A percentile compares a stretch with the other conserved stretches of the same genome.
Evolutionary conservation across 2,888 invertebrate genomes (phyloP).

Genomic region (Rutpela maculata): DNA sequence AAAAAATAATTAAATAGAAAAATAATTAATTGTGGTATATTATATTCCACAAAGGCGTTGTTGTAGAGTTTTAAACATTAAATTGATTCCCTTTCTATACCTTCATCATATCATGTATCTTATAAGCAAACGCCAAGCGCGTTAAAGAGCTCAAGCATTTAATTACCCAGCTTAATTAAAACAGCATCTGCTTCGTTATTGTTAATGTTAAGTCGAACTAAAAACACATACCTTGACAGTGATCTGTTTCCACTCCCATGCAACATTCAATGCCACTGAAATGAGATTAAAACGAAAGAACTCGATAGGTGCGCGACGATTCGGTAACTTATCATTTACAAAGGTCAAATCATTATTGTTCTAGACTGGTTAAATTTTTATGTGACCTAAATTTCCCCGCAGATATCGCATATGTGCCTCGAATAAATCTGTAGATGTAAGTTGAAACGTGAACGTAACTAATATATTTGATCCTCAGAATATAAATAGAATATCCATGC

Average conservation of each 20-base stretch:
- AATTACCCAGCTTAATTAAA: background rate
- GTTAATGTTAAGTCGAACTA: background rate
- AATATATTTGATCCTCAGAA: too few relatives aligned
- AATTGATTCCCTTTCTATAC: background rate
- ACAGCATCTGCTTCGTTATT: background rate
- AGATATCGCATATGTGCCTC: slow-evolving; percentile 7
- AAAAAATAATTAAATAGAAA: too few relatives aligned
- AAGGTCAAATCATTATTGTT: slow-evolving; percentile 33
- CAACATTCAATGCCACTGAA: slow-evolving; percentile 20
- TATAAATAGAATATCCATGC: too few relatives aligned
- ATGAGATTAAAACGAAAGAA: slow-evolving; percentile 25
- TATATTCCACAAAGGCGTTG: too few relatives aligned
- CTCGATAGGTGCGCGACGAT: background rate
- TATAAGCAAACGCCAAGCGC: background rate
- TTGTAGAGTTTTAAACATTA: too few relatives aligned
- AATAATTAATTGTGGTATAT: too few relatives aligned
- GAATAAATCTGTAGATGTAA: background rate
- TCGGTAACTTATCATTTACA: slow-evolving; percentile 37
- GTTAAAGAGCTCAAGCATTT: background rate
- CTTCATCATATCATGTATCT: background rate
- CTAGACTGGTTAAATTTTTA: slow-evolving; percentile 27
- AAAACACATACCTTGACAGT: slow-evolving; percentile 33
- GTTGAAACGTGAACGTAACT: background rate
- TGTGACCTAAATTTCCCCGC: slow-evolving; percentile 31
- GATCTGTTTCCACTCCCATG: slow-evolving; percentile 31